A percentile compares a stretch with the other conserved stretches of the same genome.
Evolutionary conservation across 2,113 vertebrate genomes (phyloP).

Genomic region (Centropus bengalensis): DNA sequence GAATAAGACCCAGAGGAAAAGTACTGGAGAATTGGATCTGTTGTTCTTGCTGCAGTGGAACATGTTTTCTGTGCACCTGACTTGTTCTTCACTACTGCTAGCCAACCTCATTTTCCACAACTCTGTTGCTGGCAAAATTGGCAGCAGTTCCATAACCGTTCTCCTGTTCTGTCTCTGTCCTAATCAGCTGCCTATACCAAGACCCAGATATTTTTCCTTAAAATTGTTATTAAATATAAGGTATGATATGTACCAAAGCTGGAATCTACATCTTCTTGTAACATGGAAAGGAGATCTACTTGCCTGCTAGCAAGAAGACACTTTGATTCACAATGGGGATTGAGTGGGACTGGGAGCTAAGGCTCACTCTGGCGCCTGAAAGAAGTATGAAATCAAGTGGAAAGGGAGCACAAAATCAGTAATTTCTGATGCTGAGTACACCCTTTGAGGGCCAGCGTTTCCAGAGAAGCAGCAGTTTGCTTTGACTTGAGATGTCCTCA

Average conservation of each 20-base stretch:
- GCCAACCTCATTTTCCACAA: background rate
- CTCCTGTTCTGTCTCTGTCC: background rate
- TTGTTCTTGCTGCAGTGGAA: background rate
- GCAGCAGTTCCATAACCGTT: background rate
- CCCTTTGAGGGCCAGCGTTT: background rate
- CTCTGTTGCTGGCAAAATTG: background rate
- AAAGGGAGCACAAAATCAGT: background rate
- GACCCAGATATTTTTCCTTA: background rate
- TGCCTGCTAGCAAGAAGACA: background rate
- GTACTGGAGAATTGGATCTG: background rate
- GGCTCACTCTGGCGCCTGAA: background rate
- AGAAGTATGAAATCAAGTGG: background rate
- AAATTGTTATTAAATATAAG: background rate
- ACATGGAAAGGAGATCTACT: background rate
- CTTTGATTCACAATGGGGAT: background rate
- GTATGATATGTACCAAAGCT: background rate
- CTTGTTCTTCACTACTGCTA: background rate
- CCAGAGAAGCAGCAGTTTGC: background rate
- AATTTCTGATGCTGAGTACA: background rate
- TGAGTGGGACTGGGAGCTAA: background rate
- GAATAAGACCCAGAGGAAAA: background rate
- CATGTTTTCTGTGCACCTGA: background rate
- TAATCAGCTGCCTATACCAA: background rate
- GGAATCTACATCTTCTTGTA: background rate
- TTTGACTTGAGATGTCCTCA: background rate